Evolutionary conservation across 2,888 invertebrate species (phyloP), one percentile per base, ranked within the genome.

Genomic region (Drosophila mimica): DNA sequence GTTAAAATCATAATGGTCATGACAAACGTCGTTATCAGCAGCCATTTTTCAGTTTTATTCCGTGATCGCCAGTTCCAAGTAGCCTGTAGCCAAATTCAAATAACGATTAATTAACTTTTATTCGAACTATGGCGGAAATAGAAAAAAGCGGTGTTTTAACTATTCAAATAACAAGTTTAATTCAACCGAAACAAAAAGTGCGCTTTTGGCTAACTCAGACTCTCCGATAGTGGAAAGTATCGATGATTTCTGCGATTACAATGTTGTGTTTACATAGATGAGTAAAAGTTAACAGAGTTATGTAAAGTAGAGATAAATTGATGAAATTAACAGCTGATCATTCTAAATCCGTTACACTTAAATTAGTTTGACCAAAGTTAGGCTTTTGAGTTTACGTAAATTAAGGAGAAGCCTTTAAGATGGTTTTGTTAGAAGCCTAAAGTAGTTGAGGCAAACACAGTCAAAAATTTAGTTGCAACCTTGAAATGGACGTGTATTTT

Each of bases 61-160:
- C 97, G 94, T 58, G 95, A 94, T 79, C 95, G 95, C 97, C 97
- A 97, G 91, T 96, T 94, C 66, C 96, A 95, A 28, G 95, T 95
- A 11, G 97, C 96, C 96, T 96, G 62, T 8, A 15, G 25, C 8
- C 0, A 48, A 52, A 30, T 31, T 46, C 33, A 53, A 79, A 20
- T 11, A 36, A 43, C 15, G 3, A 59, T 34, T 36, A 8, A 15
- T 15, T 46, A 15, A 25, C 0, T 7, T 25, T 2, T 25, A 11
- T 11, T 5, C 11, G 5, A 20, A 30, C 7, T 38, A 20, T 31
- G 15, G 5, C 9, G 3, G 25, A 40, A 57, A 30, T 9, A 17
- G 11, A 8, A n/a, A 13, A n/a, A n/a, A n/a, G 25, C 25, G 25
- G 25, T 25, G 25, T 25, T 25, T 25, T 3, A 25, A 25, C 25